Evolutionary conservation across 2,888 invertebrate genomes (phyloP).

Genomic region (Reticulitermes lucifugus): DNA sequence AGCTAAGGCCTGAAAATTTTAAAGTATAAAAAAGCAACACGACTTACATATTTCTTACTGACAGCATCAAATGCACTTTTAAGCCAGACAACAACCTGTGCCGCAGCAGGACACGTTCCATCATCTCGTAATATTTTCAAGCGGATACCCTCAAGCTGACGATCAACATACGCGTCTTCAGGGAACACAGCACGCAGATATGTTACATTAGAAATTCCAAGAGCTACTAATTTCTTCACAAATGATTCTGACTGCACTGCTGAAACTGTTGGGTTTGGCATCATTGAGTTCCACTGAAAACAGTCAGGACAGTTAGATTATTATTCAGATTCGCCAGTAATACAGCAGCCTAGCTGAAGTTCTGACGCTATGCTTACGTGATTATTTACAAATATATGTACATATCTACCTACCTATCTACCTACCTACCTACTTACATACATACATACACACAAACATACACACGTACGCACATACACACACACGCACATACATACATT

Average conservation of each 20-base stretch:
- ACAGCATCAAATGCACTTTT: conserved; percentile 48
- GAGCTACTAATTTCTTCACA: conserved; percentile 42
- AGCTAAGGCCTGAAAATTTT: background rate
- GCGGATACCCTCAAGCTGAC: conserved; percentile 36
- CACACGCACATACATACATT: too few species aligned
- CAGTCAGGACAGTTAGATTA: background rate
- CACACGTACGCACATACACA: too few species aligned
- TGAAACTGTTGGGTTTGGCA: conserved; percentile 29
- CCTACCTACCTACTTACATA: too few species aligned
- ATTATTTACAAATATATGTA: too few species aligned
- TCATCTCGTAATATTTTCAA: conserved; percentile 42
- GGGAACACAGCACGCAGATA: conserved; percentile 42
- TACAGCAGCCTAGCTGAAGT: too few species aligned
- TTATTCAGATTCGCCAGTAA: too few species aligned
- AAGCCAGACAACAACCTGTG: conserved; percentile 40
- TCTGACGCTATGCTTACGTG: background rate
- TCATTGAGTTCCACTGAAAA: background rate
- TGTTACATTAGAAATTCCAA: conserved; percentile 44
- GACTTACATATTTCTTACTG: conserved; percentile 46
- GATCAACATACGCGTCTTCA: conserved; percentile 37
- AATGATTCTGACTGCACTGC: conserved; percentile 18
- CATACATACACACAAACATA: too few species aligned
- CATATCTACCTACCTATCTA: too few species aligned
- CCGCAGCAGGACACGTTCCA: conserved; percentile 17
- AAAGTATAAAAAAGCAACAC: background rate